Evolutionary conservation across 2,797 vertebrate genomes (phyloP), one percentile per base, ranked within the genome.

Genomic region (Rhinogobio ventralis): DNA sequence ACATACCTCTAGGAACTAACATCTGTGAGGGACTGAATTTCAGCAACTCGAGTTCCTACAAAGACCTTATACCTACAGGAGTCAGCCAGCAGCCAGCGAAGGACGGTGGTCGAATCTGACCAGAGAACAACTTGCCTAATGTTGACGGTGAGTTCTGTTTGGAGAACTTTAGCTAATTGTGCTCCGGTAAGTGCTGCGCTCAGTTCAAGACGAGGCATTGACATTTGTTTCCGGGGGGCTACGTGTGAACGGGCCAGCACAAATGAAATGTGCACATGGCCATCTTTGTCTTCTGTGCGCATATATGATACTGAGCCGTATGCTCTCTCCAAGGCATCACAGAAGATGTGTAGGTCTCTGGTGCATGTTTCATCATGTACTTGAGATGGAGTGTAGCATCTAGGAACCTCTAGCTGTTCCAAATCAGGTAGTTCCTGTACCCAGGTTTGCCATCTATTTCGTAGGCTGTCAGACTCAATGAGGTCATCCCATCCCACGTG

Each of bases 111-210:
- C 0, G 71, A 73, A 30, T 11, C 71, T 9, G 45, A 51, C 71
- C 25, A 74, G 0, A 30, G 9, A 4, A 51, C 10, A 4, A 66
- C 55, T 28, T 62, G 25, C 6, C 25, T 49, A 9, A 66, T 42
- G 53, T 23, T 28, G 6, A 78, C 23, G 8, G 23, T 78, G 20
- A 62, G 55, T 15, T 78, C 36, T 15, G 8, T 62, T 78, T 62
- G 13, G 9, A 78, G 53, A 1, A 42, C n/a, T 28, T 60, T 62
- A 10, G 36, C 55, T 25, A 62, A 9, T 19, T 77, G 36, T 23
- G 33, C 53, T 39, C 33, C 53, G 17, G 53, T 77, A 60, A 77
- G 53, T 39, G 74, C 74, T 25, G 74, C 53, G 25, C 75, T 57
- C 14, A 77, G 15, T 19, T 77, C 75, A n/a, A 53, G 45, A 33